Evolutionary conservation across 2,113 vertebrate genomes (phyloP), one percentile per base, ranked within the genome.

Genomic region (Petroica traversi): DNA sequence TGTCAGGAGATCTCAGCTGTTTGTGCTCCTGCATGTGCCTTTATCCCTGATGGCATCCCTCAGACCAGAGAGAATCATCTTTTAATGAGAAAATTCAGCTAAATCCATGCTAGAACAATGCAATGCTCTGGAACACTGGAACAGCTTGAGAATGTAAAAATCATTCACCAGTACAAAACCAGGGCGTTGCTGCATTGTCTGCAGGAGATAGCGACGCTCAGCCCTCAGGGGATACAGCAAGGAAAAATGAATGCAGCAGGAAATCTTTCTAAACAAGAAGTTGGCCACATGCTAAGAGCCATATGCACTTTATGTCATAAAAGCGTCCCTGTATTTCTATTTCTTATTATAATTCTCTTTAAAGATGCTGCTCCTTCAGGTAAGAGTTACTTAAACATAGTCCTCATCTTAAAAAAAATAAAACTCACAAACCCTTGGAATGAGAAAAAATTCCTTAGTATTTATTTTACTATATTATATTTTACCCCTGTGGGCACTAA

Each of bases 151-250:
- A 94, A 94, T 64, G 46, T 59, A 67, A 84, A 90, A 77, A 88
- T 83, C 67, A 85, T 74, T 88, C 3, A 3, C 43, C 72, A 71
- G 54, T 26, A 88, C 59, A 64, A 89, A 93, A 71, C 64, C 93
- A 92, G 92, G 93, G 89, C 16, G 34, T 91, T 80, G 85, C 88
- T 95, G 72, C 94, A 83, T 94, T 95, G 92, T 88, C 93, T 95
- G 93, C 74, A 71, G 92, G 59, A 96, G 92, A 89, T 1, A 49
- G 72, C 19, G 12, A 58, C 0, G 0, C n/a, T 88, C 88, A 93
- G 85, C 85, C 78, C 92, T 93, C 28, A 23, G 82, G 71, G 52
- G 51, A 84, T 55, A 51, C 16, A 83, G 92, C 63, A 63, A 76
- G 68, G 48, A 63, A 83, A 74, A 93, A 55, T 15, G 14, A 77